Evolutionary conservation across 2,888 invertebrate species (phyloP), one percentile per base, ranked within the genome.

Genomic region (Pherbina coryleti): DNA sequence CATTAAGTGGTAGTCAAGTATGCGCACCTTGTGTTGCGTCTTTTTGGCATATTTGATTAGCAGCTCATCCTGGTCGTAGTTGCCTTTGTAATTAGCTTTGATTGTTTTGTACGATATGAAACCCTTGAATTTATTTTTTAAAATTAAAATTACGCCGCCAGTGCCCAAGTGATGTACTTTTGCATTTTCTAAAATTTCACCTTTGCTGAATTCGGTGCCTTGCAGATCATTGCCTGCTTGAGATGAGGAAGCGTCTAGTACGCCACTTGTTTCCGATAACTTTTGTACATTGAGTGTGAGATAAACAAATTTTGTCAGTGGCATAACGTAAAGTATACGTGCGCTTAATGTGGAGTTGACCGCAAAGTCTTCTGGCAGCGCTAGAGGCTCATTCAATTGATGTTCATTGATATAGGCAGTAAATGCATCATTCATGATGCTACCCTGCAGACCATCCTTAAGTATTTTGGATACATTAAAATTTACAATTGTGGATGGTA

Each of bases 321-420:
- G 94, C 89, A 94, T 91, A 69, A 93, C 90, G 86, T 94, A 95
- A 4, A 95, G 87, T 5, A 95, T 91, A 31, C 93, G 91, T 0
- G 93, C 94, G 44, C 86, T 85, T 0, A 94, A 89, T 81, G 90
- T 91, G 73, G 92, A 90, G 37, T 87, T 86, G 0, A 87, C 11
- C 3, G 91, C 91, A 72, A 87, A 86, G 57, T 89, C 86, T 22
- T 90, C 86, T 34, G 90, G 87, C 9, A 91, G 83, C 49, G 89
- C 85, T 3, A 87, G 79, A 1, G 90, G 82, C n/a, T 86, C 85
- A 9, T 85, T 82, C 19, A 89, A 77, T 28, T 91, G 81, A 90
- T 89, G 85, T 87, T 89, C 89, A 72, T 89, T 89, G 0, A 89
- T 82, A 49, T 88, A 89, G 2, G 84, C 91, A 1, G 90, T 91